Conservation (phyloP, 2,888 invertebrate species). For the Cheilosia vulpina region DNA sequence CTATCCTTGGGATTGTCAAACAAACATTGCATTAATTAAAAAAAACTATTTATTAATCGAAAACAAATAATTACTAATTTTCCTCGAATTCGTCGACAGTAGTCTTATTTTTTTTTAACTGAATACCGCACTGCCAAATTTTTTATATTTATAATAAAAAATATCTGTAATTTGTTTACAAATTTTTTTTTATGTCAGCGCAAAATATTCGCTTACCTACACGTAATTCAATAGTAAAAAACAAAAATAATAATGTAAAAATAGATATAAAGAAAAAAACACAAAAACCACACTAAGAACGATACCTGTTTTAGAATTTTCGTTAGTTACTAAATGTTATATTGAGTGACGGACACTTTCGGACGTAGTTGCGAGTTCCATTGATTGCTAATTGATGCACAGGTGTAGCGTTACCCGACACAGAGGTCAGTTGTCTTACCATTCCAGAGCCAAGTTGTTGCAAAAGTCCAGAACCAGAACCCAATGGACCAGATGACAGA, state of each 20-base stretch:
- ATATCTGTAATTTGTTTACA: slow-evolving; percentile 4
- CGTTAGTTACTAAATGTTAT: slow-evolving; percentile 87
- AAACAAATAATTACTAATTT: background rate
- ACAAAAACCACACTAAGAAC: slow-evolving; percentile 35
- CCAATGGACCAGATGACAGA: slow-evolving; percentile 86
- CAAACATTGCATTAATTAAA: too few relatives aligned
- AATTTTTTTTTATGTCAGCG: background rate
- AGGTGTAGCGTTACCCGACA: slow-evolving; percentile 87
- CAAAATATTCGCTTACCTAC: background rate
- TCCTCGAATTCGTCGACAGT: slow-evolving; percentile 64
- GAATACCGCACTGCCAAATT: slow-evolving; percentile 69
- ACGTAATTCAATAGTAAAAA: background rate
- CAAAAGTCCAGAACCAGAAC: slow-evolving; percentile 90
- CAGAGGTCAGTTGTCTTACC: slow-evolving; percentile 92
- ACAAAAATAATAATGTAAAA: background rate
- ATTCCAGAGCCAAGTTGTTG: slow-evolving; percentile 96
- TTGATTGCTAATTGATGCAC: slow-evolving; percentile 85
- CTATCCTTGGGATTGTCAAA: background rate
- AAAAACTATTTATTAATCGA: background rate
- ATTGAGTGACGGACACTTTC: slow-evolving; percentile 91
- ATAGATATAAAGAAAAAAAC: slow-evolving; percentile 16
- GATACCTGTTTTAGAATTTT: slow-evolving; percentile 70
- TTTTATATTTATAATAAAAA: slow-evolving; percentile 27
- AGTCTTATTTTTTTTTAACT: slow-evolving; percentile 65
- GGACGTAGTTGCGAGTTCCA: slow-evolving; percentile 86